Base-by-base conservation (phyloP, 2,113 vertebrate genomes). In the Petromus typicus region DNA sequence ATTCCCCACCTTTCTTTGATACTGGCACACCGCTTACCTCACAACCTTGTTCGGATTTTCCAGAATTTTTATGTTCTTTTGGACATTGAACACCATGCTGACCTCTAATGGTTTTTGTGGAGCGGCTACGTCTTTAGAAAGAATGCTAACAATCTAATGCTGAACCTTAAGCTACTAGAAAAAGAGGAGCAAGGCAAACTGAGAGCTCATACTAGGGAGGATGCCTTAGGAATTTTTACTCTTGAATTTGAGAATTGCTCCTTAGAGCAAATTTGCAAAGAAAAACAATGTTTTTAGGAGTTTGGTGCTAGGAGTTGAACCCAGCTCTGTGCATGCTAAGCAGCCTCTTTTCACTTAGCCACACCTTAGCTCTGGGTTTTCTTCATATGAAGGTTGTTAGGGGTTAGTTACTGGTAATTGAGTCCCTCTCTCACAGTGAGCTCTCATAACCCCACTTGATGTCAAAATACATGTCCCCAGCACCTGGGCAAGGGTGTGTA, bases 101-200 rank as follows among this genome's bases (percentile, higher is more conserved):
- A 96, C 81, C 95, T 92, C 95, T 93, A 30, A 84, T 90, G 94
- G 88, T 17, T 4, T 1, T 7, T 54, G 14, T 81, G 71, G 7
- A 34, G 16, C 48, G 61, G 61, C 23, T 51, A 17, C 51, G 0
- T 69, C 40, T 76, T 48, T 81, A 84, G 23, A 87, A 57, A 79
- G 54, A 23, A 20, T 7, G n/a, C 63, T n/a, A n/a, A n/a, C n/a
- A n/a, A n/a, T n/a, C n/a, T n/a, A n/a, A n/a, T n/a, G n/a, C n/a
- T n/a, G n/a, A n/a, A n/a, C n/a, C n/a, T n/a, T n/a, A n/a, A n/a
- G n/a, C n/a, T n/a, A n/a, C n/a, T n/a, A n/a, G n/a, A n/a, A n/a
- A n/a, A n/a, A n/a, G n/a, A n/a, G n/a, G n/a, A n/a, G n/a, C n/a
- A n/a, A n/a, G n/a, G n/a, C n/a, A n/a, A n/a, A n/a, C n/a, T n/a